These are phyloP conservation scores for Cololabis saira DNA, from an alignment of 2,113 vertebrate genomes.

Conservation along the genomic window DNA sequence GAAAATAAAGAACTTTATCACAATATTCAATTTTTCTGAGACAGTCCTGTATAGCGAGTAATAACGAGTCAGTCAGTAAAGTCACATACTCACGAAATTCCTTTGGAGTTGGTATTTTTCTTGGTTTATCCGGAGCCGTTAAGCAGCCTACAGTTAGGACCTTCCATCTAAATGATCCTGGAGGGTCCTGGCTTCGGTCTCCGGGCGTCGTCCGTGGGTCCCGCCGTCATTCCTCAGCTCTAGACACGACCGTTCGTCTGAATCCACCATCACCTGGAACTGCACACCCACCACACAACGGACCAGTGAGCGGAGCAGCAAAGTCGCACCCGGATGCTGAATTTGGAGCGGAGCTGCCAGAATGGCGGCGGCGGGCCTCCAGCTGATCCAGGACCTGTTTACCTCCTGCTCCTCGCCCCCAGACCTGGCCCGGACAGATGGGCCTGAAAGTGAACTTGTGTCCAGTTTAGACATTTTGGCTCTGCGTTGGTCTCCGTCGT, in stretches of 20 bases:
- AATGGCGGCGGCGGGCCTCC: constrained; percentile 58
- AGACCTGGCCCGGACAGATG: not conserved
- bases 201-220: constrained; percentile 27
- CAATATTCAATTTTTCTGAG: too few species aligned
- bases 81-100: too few species aligned
- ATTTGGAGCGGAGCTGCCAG: constrained; percentile 76
- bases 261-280: constrained; percentile 4
- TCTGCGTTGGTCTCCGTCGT: too few species aligned
- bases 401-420: not conserved
- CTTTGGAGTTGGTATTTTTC: not conserved
- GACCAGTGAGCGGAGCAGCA: constrained; percentile 48
- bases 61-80: too few species aligned
- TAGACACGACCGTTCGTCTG: constrained; percentile 34
- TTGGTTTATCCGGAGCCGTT: not conserved
- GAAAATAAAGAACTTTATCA: too few species aligned
- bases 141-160: not conserved
- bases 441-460: not conserved
- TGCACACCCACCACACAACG: constrained; percentile 11
- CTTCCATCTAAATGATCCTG: too few species aligned
- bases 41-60: too few species aligned
- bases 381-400: constrained; percentile 45
- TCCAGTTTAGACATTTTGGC: too few species aligned
- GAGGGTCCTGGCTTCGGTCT: constrained; percentile 36
- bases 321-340: constrained; percentile 79
- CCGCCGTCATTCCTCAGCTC: constrained; percentile 57